These are phyloP conservation scores for Malachius bipustulatus DNA, from an alignment of 2,888 invertebrate genomes.

Conservation along the genomic window DNA sequence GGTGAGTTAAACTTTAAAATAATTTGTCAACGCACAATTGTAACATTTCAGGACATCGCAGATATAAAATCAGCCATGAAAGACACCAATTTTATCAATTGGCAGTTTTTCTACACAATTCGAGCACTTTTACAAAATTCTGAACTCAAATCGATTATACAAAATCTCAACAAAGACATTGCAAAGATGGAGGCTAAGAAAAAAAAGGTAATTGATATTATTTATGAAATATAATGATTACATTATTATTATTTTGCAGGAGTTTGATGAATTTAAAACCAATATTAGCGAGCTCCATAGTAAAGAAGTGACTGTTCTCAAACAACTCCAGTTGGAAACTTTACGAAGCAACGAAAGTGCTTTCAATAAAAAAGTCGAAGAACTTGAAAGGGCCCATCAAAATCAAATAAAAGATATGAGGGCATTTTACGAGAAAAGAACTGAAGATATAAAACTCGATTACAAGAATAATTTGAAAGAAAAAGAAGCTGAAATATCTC, in stretches of 20 bases:
- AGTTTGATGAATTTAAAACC: slow-evolving; percentile 10
- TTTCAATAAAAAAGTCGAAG: slow-evolving; percentile 16
- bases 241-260: slow-evolving; percentile 2
- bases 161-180: too few relatives aligned
- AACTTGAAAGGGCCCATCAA: slow-evolving; percentile 15
- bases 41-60: too few relatives aligned
- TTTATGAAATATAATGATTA: too few relatives aligned
- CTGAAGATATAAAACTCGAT: slow-evolving; percentile 17
- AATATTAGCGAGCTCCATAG: slow-evolving; percentile 7
- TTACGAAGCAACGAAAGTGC: slow-evolving; percentile 13
- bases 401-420: slow-evolving; percentile 16
- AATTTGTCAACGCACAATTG: too few relatives aligned
- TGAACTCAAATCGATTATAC: too few relatives aligned
- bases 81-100: too few relatives aligned
- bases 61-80: too few relatives aligned
- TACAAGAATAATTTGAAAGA: slow-evolving; percentile 17
- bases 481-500: slow-evolving; percentile 23
- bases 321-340: slow-evolving; percentile 13
- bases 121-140: too few relatives aligned
- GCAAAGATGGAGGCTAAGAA: too few relatives aligned
- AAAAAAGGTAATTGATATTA: too few relatives aligned
- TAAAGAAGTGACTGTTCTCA: slow-evolving; percentile 8
- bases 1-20: too few relatives aligned
- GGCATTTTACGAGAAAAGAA: slow-evolving; percentile 17
- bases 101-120: too few relatives aligned